Evolutionary conservation across 2,888 invertebrate genomes (phyloP), one percentile per base, ranked within the genome.

Genomic region (Vannuccia rotundouncinata): DNA sequence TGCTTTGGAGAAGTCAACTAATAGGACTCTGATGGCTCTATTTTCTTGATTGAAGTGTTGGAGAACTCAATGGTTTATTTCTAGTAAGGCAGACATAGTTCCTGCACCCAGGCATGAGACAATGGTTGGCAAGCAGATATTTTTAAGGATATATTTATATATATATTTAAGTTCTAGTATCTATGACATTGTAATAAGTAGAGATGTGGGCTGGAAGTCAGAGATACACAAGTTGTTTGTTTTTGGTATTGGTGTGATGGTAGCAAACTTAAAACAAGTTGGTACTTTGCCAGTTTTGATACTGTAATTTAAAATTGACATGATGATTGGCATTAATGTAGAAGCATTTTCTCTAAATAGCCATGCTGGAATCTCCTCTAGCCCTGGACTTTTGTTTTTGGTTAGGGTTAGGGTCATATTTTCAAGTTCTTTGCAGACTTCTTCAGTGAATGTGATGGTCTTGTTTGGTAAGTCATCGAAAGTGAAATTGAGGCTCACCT

Each of bases 301-400:
- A 75, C 75, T 29, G 30, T 75, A 22, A 27, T 75, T 10, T 22
- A 27, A 10, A 13, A 75, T 31, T 29, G 22, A 75, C 30, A 29
- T 75, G 17, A 75, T 31, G 31, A 75, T 31, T 1, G 75, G 5
- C 5, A 2, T 31, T 31, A 75, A 25, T 5, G 5, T n/a, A 2
- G n/a, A 17, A n/a, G 75, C 75, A 31, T 31, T 31, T 75, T 75
- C 30, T 10, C 75, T 28, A 29, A 27, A 75, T 27, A 75, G 1
- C 75, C 75, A 75, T 29, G 29, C 17, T 31, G 75, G 29, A 29
- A 75, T 13, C 5, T 31, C 75, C 13, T 75, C 75, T 28, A 31
- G 29, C 5, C 75, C 29, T 31, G 75, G 75, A 28, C 75, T 75
- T 31, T 75, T 75, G 17, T 75, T 75, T 31, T 75, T 75, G 1